Conservation (phyloP, 2,888 invertebrate genomes). For the Drosophila prostipennis region DNA sequence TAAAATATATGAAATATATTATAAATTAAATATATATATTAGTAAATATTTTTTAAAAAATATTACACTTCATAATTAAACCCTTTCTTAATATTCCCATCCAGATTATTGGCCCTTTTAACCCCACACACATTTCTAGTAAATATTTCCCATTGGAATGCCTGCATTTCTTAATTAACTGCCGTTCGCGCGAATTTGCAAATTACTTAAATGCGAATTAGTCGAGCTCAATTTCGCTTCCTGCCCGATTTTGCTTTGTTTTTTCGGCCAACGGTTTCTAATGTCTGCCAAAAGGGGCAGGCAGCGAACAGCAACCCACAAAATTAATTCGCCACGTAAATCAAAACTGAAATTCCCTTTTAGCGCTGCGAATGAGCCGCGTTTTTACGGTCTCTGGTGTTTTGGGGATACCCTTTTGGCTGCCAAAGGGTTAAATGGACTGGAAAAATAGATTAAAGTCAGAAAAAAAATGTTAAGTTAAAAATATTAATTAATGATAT, state of each 20-base stretch:
- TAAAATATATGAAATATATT: too few relatives aligned
- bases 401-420: conserved; percentile 5
- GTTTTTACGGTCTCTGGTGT: conserved; percentile 37
- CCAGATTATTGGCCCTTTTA: background rate
- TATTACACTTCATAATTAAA: background rate
- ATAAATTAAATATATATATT: too few relatives aligned
- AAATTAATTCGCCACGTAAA: conserved; percentile 78
- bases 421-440: background rate
- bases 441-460: too few relatives aligned
- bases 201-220: conserved; percentile 68
- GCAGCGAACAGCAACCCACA: conserved; percentile 43
- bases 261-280: conserved; percentile 45
- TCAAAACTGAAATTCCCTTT: conserved; percentile 62
- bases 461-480: background rate
- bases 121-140: background rate
- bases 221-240: conserved; percentile 68
- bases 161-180: conserved; percentile 61
- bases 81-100: background rate
- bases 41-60: too few relatives aligned
- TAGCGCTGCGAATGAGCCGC: conserved; percentile 37
- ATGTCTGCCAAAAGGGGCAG: conserved; percentile 35
- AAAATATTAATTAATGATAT: background rate
- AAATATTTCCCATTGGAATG: conserved; percentile 5
- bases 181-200: conserved; percentile 41
- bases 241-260: conserved; percentile 39